Evolutionary conservation across 53 echinoderm and acorn worm genomes (phyloP).

Genomic region (Astropecten irregularis): DNA sequence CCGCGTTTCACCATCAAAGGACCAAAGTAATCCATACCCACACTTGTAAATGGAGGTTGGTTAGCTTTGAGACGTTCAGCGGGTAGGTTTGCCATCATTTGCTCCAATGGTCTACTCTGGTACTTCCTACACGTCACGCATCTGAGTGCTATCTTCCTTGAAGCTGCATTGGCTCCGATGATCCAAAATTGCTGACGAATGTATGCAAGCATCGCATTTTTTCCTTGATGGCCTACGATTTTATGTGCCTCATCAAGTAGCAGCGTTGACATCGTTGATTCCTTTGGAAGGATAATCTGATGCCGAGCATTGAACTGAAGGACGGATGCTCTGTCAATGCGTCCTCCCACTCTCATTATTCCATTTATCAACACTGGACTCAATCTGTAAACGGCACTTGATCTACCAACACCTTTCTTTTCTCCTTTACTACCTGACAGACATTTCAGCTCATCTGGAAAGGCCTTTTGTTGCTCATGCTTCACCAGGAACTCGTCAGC

Average conservation of each 20-base stretch:
- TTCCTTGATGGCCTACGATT: conserved; percentile 41
- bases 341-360: conserved; percentile 47
- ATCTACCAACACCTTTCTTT: conserved; percentile 23
- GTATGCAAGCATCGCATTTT: conserved; percentile 29
- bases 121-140: neutral
- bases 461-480: conserved; percentile 56
- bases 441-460: conserved; percentile 50
- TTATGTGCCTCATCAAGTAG: conserved; percentile 23
- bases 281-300: conserved; percentile 36
- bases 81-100: neutral
- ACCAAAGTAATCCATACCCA: neutral
- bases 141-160: neutral
- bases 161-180: conserved; percentile 17
- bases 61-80: neutral
- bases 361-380: conserved; percentile 41
- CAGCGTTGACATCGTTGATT: neutral
- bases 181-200: conserved; percentile 57
- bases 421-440: conserved; percentile 9
- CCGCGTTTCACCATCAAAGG: neutral
- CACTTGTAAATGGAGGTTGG: neutral
- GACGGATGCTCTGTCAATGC: conserved; percentile 32
- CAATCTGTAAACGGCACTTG: conserved; percentile 39
- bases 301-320: conserved; percentile 21
- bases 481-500: conserved; percentile 23
- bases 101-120: neutral